phyloP scores from a whole-genome alignment of 1,140 invertebrate genomes.

The Doryteuthis pealeii region DNA sequence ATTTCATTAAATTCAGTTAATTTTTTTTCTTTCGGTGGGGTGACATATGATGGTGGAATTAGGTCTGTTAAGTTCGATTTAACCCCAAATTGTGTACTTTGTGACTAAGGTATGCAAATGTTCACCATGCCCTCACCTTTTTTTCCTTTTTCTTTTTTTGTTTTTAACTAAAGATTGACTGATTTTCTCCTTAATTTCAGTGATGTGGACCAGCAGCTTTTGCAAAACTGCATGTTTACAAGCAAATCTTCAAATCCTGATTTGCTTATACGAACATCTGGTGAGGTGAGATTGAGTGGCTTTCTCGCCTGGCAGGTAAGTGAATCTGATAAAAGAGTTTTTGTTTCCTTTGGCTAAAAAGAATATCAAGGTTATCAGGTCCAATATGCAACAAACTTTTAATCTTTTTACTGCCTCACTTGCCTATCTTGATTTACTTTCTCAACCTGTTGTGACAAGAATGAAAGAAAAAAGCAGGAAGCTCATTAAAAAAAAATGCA shows the following conservation, averaged over 20 bases:
- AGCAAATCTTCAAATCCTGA: constrained; percentile 77
- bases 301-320: constrained; percentile 94
- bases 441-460: constrained; percentile 18
- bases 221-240: constrained; percentile 81
- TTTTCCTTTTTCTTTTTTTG: no score
- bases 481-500: background rate
- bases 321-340: constrained; percentile 16
- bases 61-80: no score
- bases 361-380: background rate
- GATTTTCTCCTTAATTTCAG: constrained; percentile 42
- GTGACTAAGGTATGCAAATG: no score
- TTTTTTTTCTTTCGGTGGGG: no score
- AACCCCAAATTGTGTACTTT: no score
- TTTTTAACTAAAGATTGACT: no score
- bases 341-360: background rate
- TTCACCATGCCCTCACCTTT: no score
- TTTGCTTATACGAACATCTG: constrained; percentile 91
- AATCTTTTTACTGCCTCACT: background rate
- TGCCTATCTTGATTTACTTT: constrained; percentile 4
- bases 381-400: background rate
- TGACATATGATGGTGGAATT: no score
- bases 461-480: constrained; percentile 17
- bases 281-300: constrained; percentile 92
- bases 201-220: constrained; percentile 78
- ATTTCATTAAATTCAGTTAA: no score